Percentiles rank a stretch among this genome's conserved stretches.
phyloP scores from a whole-genome alignment of 2,888 invertebrate genomes.

The Pheosia gnoma region DNA sequence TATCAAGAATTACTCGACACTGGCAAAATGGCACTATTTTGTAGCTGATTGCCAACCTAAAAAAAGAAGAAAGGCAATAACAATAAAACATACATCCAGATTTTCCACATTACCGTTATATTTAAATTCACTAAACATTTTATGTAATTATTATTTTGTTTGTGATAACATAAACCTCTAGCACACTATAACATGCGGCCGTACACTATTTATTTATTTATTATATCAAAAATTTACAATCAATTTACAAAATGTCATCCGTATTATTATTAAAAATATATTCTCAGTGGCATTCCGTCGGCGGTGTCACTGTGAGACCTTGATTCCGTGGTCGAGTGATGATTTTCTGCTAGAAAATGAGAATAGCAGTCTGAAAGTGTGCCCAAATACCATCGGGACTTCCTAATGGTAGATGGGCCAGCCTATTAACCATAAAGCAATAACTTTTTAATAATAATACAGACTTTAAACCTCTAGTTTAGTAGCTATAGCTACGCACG shows the following conservation, averaged over 20 bases:
- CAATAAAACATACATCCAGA: slow-evolving; percentile 29
- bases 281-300: neutral
- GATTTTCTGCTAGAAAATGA: no score
- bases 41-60: no score
- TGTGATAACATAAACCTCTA: slow-evolving; percentile 48
- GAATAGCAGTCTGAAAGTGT: no score
- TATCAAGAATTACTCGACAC: no score
- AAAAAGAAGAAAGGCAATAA: neutral
- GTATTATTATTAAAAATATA: slow-evolving; percentile 6
- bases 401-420: no score
- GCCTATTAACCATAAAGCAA: no score
- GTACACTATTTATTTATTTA: slow-evolving; percentile 23
- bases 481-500: neutral
- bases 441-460: neutral
- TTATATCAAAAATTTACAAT: slow-evolving; percentile 48
- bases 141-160: slow-evolving; percentile 41
- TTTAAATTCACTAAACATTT: slow-evolving; percentile 53
- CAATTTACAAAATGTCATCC: slow-evolving; percentile 43
- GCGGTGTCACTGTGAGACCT: no score
- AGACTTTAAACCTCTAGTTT: neutral
- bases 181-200: slow-evolving; percentile 46
- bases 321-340: no score
- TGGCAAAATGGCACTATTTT: no score
- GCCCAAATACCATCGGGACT: no score
- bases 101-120: slow-evolving; percentile 47